Evolutionary conservation across 2,113 vertebrate genomes (phyloP).

Genomic region (Phocoena sinus): DNA sequence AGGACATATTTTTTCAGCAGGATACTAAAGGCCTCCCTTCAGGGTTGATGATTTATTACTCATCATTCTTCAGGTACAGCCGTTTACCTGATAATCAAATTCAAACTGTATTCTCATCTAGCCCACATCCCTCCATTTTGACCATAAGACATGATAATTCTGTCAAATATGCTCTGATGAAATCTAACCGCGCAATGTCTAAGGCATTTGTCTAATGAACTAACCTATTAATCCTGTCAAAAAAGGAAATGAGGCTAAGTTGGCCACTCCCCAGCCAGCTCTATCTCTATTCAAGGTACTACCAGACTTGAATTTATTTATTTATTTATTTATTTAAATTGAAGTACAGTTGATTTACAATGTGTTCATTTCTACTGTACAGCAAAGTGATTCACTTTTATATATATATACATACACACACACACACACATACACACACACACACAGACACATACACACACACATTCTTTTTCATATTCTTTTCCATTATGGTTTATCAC

Average conservation of each 20-base stretch:
- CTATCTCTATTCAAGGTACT: neutral
- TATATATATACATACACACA: too few species aligned
- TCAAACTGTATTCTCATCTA: neutral
- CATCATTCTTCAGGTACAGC: neutral
- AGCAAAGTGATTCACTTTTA: neutral
- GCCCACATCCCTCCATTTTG: neutral
- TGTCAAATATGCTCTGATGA: constrained; percentile 19
- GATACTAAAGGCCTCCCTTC: neutral
- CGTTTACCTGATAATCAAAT: neutral
- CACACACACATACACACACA: fast-evolving
- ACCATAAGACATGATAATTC: neutral
- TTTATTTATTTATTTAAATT: neutral
- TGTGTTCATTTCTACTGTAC: neutral
- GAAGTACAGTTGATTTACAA: neutral
- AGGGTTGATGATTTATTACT: neutral
- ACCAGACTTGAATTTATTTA: neutral
- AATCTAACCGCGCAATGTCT: neutral
- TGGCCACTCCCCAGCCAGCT: neutral
- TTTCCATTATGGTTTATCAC: neutral
- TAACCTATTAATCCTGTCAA: neutral
- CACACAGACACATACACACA: neutral
- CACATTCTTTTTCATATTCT: neutral
- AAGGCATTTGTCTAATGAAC: constrained; percentile 3
- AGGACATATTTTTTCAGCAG: neutral
- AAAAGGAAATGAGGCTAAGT: neutral